Evolutionary conservation across 2,797 vertebrate species (phyloP), one percentile per base, ranked within the genome.

Genomic region (Ptychadena robeensis): DNA sequence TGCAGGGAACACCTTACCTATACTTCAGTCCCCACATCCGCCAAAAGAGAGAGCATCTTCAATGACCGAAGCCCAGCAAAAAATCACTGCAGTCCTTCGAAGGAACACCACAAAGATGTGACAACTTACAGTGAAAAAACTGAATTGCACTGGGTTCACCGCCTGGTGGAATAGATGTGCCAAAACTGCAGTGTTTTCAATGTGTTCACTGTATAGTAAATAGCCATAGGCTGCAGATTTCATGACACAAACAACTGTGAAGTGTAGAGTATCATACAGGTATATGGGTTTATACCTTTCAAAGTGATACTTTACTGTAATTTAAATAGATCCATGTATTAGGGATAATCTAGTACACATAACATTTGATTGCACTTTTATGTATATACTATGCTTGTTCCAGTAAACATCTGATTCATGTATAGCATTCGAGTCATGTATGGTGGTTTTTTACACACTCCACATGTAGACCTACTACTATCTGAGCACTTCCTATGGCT

Each of bases 21-120:
- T 71, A 1, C 80, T 91, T 0, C 59, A 70, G 8, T 84, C 92
- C 0, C 89, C 91, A 0, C 89, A 83, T 25, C 88, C 93, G n/a
- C 86, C 88, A 12, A 72, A 78, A 4, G 86, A 77, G 0, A 87
- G 85, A 82, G 48, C 81, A 0, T 66, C 86, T 14, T 86, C 90
- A 0, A 85, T 88, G 0, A 86, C 78, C 0, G 86, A 94, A 79
- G 86, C 91, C 44, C 81, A 88, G 8, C 83, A 75, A 64, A 91
- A 91, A 35, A 84, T 92, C 59, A 85, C 85, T 3, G 76, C 89
- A 1, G 71, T 86, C 57, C 87, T 88, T 27, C 63, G 86, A 15
- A 86, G 89, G 53, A 92, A 88, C 10, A 82, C 90, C 86, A 91
- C 85, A 40, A 88, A 86, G 61, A 82, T 83, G 6, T 93, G 86